Percentiles rank a stretch among this genome's conserved stretches.
Conservation (phyloP, 2,888 invertebrate genomes). For the Nymphalis c-album region DNA sequence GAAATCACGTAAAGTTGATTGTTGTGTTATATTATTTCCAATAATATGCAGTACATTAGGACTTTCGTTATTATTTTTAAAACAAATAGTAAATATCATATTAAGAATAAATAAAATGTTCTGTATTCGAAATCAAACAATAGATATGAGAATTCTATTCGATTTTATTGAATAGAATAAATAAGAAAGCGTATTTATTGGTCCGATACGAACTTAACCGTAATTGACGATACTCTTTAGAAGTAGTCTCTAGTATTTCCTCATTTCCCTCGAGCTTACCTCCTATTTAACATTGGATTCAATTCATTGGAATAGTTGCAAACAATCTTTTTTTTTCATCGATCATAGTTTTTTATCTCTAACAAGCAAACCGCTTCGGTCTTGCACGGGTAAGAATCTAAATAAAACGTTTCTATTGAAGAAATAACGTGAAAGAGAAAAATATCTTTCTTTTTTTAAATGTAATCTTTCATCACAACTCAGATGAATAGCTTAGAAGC, state of each 20-base stretch:
- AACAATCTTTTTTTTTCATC: not conserved
- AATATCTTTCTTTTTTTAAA: no score
- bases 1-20: no score
- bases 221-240: conserved; percentile 7
- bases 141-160: not conserved
- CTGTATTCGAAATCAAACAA: not conserved
- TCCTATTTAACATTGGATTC: conserved; percentile 10
- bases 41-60: no score
- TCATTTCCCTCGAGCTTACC: conserved; percentile 3
- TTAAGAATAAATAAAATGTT: not conserved
- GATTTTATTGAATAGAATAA: conserved; percentile 4
- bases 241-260: not conserved
- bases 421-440: no score
- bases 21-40: no score
- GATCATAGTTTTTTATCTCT: not conserved
- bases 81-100: not conserved
- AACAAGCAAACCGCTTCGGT: no score
- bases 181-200: conserved; percentile 6
- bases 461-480: no score
- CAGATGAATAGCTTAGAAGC: no score
- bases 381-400: no score
- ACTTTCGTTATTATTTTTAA: no score
- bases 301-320: conserved; percentile 5
- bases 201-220: not conserved
- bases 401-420: no score